Base-by-base conservation (phyloP, 2,113 vertebrate genomes). In the Picathartes gymnocephalus region DNA sequence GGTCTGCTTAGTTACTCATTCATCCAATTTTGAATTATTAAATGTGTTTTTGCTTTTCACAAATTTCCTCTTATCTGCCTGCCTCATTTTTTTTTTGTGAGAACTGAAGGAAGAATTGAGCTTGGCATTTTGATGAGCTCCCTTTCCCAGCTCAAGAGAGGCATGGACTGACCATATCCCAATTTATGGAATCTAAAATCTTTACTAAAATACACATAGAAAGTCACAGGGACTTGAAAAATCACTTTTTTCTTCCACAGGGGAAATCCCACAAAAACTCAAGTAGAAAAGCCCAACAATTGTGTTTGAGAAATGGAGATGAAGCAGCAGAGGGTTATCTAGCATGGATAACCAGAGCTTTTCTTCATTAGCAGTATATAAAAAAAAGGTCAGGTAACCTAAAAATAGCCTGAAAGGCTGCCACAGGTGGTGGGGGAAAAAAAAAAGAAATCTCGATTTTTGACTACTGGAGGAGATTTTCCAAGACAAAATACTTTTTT, bases 351-450 rank as follows among this genome's bases (percentile, higher is more conserved):
- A 81, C 12, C 35, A 77, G 15, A 44, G 10, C 23, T 44, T 30
- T 57, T 66, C 42, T 37, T 62, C 56, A 45, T 15, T 11, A 37
- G 5, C 3, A 40, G 4, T 6, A 40, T 0, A 30, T 25, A 28
- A 61, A 40, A 71, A 65, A 48, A 78, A 13, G 14, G 56, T 4
- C 18, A 21, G 6, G 13, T 15, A 92, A 60, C 27, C 24, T 31
- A 56, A 16, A 24, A 69, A 16, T 4, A 44, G 5, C 37, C 54
- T 35, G 16, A 68, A 81, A 78, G 6, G 9, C 24, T 56, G 35
- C 9, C 28, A 53, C 6, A 44, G 13, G 3, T 28, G 7, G 2
- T 13, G 10, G 2, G 0, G 2, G 20, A 40, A 24, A 15, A 23
- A 17, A 15, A 17, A 33, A 28, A 33, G 1, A 28, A 58, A 35